Evolutionary conservation across 1,140 invertebrate genomes (phyloP).

Genomic region (Drosophila aff.): DNA sequence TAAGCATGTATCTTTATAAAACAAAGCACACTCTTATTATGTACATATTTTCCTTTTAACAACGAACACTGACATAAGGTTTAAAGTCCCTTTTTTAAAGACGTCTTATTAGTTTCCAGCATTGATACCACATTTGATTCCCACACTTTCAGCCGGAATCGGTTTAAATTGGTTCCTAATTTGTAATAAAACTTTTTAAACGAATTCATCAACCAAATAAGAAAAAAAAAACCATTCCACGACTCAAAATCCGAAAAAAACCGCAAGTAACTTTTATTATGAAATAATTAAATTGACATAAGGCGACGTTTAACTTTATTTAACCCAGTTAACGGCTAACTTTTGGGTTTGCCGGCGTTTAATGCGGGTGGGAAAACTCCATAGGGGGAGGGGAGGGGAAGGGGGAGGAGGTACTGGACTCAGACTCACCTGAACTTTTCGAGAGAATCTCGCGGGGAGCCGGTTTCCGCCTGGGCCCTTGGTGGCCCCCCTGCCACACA

Average conservation of each 20-base stretch:
- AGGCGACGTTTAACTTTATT: conserved; percentile 66
- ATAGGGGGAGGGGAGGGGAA: background rate
- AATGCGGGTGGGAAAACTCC: background rate
- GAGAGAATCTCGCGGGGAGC: conserved; percentile 3
- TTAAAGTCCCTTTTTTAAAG: background rate
- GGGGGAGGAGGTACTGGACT: background rate
- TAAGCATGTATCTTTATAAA: background rate
- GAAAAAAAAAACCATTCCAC: background rate
- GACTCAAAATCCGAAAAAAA: conserved; percentile 6
- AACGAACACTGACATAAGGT: background rate
- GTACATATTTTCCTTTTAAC: background rate
- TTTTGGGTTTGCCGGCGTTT: conserved; percentile 9
- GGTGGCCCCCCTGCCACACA: background rate
- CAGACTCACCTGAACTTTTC: conserved; percentile 32
- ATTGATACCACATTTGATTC: background rate
- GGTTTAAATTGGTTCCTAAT: conserved; percentile 29
- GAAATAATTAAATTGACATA: conserved; percentile 77
- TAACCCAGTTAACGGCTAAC: conserved; percentile 29
- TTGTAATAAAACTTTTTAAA: conserved; percentile 19
- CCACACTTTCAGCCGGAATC: background rate
- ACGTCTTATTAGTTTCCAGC: background rate
- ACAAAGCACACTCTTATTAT: background rate
- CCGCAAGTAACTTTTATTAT: conserved; percentile 44
- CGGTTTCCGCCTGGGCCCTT: background rate
- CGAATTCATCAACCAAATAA: conserved; percentile 3